Percentiles rank a stretch among this genome's conserved stretches.
Evolutionary conservation across 2,888 invertebrate genomes (phyloP).

Genomic region (Drosophila picticornis): DNA sequence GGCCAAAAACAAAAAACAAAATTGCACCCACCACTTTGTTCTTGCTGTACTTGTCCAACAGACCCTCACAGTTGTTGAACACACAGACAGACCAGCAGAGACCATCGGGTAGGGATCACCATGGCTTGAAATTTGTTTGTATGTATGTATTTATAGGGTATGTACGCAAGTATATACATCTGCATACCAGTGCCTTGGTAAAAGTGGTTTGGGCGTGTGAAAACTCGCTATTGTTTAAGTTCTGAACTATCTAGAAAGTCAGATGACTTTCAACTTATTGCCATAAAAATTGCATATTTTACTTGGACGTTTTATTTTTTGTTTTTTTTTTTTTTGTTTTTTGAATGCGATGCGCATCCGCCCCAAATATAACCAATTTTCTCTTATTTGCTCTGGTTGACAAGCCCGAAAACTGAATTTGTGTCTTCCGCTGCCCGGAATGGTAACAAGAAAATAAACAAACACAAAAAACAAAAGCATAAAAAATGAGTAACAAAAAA

Average conservation of each 20-base stretch:
- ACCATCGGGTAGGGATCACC: slow-evolving; percentile 4
- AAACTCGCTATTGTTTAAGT: slow-evolving; percentile 35
- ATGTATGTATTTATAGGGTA: background rate
- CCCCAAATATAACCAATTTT: slow-evolving; percentile 31
- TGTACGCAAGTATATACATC: slow-evolving; percentile 6
- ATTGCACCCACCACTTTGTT: slow-evolving; percentile 29
- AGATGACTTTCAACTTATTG: slow-evolving; percentile 51
- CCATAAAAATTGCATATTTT: slow-evolving; percentile 56
- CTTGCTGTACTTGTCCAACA: slow-evolving; percentile 26
- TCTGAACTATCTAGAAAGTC: slow-evolving; percentile 45
- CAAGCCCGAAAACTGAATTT: slow-evolving; percentile 54
- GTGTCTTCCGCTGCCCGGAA: slow-evolving; percentile 62
- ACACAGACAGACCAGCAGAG: slow-evolving; percentile 17
- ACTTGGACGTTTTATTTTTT: background rate
- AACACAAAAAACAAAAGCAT: slow-evolving; percentile 15
- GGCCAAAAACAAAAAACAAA: slow-evolving; percentile 34
- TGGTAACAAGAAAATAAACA: slow-evolving; percentile 24
- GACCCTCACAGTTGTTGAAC: slow-evolving; percentile 27
- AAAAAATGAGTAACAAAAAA: slow-evolving; percentile 8
- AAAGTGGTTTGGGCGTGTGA: slow-evolving; percentile 45
- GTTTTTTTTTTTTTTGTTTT: slow-evolving; percentile 13
- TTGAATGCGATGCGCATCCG: slow-evolving; percentile 62
- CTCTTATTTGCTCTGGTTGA: slow-evolving; percentile 38
- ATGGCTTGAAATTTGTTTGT: slow-evolving; percentile 14
- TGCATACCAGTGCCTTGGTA: slow-evolving; percentile 14